phyloP scores from a whole-genome alignment of 2,888 invertebrate genomes.

The Melikaiella ostensackeni region DNA sequence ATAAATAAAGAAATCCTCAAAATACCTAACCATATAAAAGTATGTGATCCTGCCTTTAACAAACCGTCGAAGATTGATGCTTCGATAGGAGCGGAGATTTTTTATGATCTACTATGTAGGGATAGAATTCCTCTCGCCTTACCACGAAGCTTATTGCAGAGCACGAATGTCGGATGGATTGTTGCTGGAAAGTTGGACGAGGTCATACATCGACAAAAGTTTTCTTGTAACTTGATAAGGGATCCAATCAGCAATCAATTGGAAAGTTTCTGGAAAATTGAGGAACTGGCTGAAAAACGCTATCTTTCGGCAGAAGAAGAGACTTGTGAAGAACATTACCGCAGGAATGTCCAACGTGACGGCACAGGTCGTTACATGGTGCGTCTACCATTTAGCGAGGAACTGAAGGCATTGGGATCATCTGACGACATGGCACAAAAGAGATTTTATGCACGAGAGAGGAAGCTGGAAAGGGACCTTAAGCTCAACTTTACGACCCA shows the following conservation, averaged over 20 bases:
- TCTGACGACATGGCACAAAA: not conserved
- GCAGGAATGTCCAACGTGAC: not conserved
- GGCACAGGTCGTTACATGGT: not conserved
- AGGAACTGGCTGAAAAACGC: not conserved
- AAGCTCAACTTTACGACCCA: conserved; percentile 48
- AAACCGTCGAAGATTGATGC: too few species aligned
- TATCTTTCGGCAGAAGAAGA: not conserved
- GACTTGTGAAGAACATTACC: not conserved
- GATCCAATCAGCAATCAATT: not conserved
- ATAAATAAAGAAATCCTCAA: not conserved
- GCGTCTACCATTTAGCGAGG: not conserved
- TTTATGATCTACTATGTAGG: too few species aligned
- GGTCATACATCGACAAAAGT: not conserved
- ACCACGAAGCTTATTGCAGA: not conserved
- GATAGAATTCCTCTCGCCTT: not conserved
- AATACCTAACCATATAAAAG: not conserved
- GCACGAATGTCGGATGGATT: not conserved
- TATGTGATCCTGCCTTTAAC: not conserved
- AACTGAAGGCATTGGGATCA: not conserved
- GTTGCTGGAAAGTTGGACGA: not conserved
- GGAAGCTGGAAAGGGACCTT: not conserved
- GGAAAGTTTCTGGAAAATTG: not conserved
- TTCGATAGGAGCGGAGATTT: too few species aligned
- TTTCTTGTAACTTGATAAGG: not conserved
- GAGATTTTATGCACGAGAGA: not conserved